A percentile compares a stretch with the other conserved stretches of the same genome.
Evolutionary conservation across 2,113 vertebrate species (phyloP).

Genomic region (Microtus oregoni): DNA sequence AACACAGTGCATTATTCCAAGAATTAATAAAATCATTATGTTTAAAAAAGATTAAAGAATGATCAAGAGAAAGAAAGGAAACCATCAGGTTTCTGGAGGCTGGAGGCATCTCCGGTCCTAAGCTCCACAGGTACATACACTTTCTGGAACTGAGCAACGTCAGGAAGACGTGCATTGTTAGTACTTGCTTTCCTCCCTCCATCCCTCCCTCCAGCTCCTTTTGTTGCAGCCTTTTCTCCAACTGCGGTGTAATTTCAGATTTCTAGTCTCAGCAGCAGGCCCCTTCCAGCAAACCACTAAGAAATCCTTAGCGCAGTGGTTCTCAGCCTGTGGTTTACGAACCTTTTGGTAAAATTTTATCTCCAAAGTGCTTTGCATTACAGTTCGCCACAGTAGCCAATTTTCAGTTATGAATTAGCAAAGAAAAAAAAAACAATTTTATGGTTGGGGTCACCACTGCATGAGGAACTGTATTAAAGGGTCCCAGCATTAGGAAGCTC

Average conservation of each 20-base stretch:
- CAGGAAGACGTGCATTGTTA: neutral
- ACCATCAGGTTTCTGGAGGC: neutral
- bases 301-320: neutral
- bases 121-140: neutral
- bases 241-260: neutral
- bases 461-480: neutral
- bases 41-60: neutral
- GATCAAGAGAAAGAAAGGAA: neutral
- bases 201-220: neutral
- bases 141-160: neutral
- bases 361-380: neutral
- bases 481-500: neutral
- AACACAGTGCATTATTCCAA: neutral
- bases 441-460: neutral
- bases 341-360: neutral
- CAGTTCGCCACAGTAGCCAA: neutral
- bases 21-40: neutral
- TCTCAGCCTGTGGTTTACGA: neutral
- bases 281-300: neutral
- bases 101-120: neutral
- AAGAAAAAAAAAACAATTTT: neutral
- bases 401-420: neutral
- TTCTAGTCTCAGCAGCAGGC: neutral
- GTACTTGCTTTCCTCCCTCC: neutral
- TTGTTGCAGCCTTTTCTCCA: neutral